Evolutionary conservation across 2,888 invertebrate genomes (phyloP), one percentile per base, ranked within the genome.

Genomic region (Unio pictorum): DNA sequence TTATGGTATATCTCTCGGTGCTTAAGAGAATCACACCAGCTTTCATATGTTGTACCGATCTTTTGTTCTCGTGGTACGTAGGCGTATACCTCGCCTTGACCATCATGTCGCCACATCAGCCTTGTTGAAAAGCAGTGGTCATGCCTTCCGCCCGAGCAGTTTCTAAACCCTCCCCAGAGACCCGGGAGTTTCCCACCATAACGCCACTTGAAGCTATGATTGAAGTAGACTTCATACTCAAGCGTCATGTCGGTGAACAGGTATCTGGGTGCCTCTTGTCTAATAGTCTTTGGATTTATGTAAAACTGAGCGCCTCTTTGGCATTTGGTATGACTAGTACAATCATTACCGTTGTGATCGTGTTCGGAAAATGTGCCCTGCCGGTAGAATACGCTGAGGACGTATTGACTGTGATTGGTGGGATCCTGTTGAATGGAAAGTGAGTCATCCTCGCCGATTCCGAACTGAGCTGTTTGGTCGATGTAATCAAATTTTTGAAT

Each of bases 181-280:
- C 84, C 85, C 0, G 85, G 83, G 15, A 85, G 71, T 60, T 85
- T 85, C 7, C 85, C 84, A 4, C 85, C 80, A 28, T 66, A 66
- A 1, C 62, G 61, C 70, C 76, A 80, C 3, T 66, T 45, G 54
- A 78, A 78, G 23, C 64, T 61, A 20, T 55, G 34, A 26, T 66
- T 67, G 59, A 80, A 80, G 15, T 74, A 78, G 8, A 81, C 64
- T 63, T 80, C 76, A 57, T 76, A 80, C 61, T 74, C 74, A 5
- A 80, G 45, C 1, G 77, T 77, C 67, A 67, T 34, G 67, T 73
- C 61, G 61, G 66, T 54, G 63, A 67, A 11, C 45, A 11, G 15
- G 15, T 45, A 15, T 45, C 8, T 34, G 8, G 34, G 34, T 34
- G 3, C 34, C 58, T 61, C 55, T 69, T 69, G 23, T 18, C 65